These are phyloP conservation scores for Trematomus loennbergii DNA, from an alignment of 2,113 vertebrate species.

Conservation along the genomic window DNA sequence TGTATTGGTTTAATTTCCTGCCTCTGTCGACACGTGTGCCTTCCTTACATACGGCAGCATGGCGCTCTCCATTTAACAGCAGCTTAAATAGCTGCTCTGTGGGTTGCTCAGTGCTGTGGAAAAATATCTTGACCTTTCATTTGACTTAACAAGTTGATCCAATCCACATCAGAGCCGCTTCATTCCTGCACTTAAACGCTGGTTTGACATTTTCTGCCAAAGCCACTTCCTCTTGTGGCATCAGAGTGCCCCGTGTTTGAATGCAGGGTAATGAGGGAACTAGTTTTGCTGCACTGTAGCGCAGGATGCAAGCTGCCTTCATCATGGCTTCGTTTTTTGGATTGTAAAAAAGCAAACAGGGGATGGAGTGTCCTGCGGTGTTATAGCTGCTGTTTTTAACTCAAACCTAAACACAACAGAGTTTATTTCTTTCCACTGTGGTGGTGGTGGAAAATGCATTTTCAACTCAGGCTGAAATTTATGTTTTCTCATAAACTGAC, in stretches of 20 bases:
- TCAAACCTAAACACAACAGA: constrained; percentile 33
- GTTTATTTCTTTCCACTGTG: constrained; percentile 27
- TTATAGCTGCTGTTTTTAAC: constrained; percentile 48
- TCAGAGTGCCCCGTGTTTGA: constrained; percentile 66
- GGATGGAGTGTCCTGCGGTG: constrained; percentile 38
- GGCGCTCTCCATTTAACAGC: constrained; percentile 30
- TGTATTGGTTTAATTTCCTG: constrained; percentile 9
- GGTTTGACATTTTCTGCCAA: constrained; percentile 75
- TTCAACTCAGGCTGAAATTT: constrained; percentile 25
- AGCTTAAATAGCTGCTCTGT: constrained; percentile 49
- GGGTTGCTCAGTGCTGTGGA: constrained; percentile 50
- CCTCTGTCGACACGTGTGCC: constrained; percentile 4
- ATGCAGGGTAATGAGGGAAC: constrained; percentile 68
- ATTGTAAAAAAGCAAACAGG: constrained; percentile 63
- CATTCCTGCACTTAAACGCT: constrained; percentile 70
- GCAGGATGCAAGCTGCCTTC: constrained; percentile 63
- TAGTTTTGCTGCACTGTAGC: constrained; percentile 58
- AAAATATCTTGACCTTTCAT: constrained; percentile 80
- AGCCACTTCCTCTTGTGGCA: constrained; percentile 79
- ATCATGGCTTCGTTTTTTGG: constrained; percentile 57
- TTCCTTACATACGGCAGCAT: constrained; percentile 27
- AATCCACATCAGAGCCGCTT: constrained; percentile 72
- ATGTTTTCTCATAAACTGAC: constrained; percentile 16
- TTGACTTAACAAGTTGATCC: constrained; percentile 78
- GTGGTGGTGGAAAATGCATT: constrained; percentile 20